Conservation (phyloP, 2,888 invertebrate genomes). For the Caenorhabditis drosophilae region DNA sequence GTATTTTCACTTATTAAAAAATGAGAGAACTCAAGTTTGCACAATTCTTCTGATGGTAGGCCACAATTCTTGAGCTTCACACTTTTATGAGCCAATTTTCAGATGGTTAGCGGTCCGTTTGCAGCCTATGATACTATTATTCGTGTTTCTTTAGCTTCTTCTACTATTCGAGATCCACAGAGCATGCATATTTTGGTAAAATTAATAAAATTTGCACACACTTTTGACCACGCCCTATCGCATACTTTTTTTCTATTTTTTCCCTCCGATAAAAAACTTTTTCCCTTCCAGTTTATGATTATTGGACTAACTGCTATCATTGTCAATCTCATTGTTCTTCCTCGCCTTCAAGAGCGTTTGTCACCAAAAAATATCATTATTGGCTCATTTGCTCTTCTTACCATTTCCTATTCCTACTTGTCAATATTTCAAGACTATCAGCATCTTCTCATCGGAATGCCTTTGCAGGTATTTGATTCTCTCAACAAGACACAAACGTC, state of each 20-base stretch:
- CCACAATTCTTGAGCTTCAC: not conserved
- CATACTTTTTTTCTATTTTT: too few species aligned
- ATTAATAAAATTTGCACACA: too few species aligned
- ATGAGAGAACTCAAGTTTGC: slow-evolving; percentile 41
- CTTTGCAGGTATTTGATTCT: slow-evolving; percentile 50
- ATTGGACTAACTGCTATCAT: slow-evolving; percentile 56
- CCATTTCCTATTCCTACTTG: slow-evolving; percentile 48
- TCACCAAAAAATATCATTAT: slow-evolving; percentile 50
- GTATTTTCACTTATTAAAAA: slow-evolving; percentile 46
- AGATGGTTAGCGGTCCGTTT: slow-evolving; percentile 58
- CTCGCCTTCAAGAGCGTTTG: slow-evolving; percentile 46
- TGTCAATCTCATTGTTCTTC: slow-evolving; percentile 55
- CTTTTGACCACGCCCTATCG: too few species aligned
- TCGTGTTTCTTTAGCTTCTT: slow-evolving; percentile 48
- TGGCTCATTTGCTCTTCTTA: slow-evolving; percentile 42
- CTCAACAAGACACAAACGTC: not conserved
- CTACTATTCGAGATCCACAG: slow-evolving; percentile 49
- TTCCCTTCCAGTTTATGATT: slow-evolving; percentile 38
- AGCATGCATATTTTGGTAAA: slow-evolving; percentile 54
- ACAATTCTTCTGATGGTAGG: slow-evolving; percentile 49
- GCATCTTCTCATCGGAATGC: slow-evolving; percentile 55
- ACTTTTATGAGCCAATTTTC: slow-evolving; percentile 3
- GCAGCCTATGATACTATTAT: slow-evolving; percentile 60
- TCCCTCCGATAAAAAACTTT: too few species aligned
- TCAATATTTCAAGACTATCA: slow-evolving; percentile 38